Conservation (phyloP, 2,888 invertebrate genomes). For the Plusia festucae region DNA sequence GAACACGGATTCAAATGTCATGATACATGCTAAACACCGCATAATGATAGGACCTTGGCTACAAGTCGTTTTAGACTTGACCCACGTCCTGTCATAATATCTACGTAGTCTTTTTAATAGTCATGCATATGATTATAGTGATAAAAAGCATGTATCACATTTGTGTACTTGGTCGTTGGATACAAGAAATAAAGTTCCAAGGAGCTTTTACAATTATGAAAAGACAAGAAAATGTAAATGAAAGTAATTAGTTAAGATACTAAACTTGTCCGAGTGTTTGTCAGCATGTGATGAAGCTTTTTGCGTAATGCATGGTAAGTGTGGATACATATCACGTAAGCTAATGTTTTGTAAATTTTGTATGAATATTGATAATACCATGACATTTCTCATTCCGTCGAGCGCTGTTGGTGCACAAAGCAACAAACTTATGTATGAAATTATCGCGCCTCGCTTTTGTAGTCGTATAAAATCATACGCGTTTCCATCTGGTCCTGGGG, state of each 20-base stretch:
- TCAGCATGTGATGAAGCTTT: slow-evolving; percentile 35
- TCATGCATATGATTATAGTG: background rate
- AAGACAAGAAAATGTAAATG: slow-evolving; percentile 28
- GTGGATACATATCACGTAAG: slow-evolving; percentile 46
- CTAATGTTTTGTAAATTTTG: slow-evolving; percentile 26
- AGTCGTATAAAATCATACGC: slow-evolving; percentile 18
- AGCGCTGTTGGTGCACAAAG: slow-evolving; percentile 11
- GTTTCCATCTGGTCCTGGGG: slow-evolving; percentile 16
- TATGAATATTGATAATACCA: slow-evolving; percentile 46
- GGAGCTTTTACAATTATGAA: slow-evolving; percentile 28
- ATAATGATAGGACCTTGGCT: background rate
- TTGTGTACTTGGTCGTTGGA: slow-evolving; percentile 38
- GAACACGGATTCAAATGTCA: slow-evolving; percentile 9
- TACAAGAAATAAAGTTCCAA: slow-evolving; percentile 35
- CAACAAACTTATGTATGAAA: slow-evolving; percentile 5
- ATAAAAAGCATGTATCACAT: background rate
- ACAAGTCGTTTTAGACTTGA: slow-evolving; percentile 45
- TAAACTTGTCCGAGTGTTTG: slow-evolving; percentile 33
- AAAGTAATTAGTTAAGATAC: slow-evolving; percentile 24
- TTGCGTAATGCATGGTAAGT: slow-evolving; percentile 49
- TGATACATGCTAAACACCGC: background rate
- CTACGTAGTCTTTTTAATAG: background rate
- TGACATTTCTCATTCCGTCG: slow-evolving; percentile 35
- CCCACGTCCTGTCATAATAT: background rate
- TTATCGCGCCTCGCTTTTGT: background rate